A percentile compares a stretch with the other conserved stretches of the same genome.
phyloP scores from a whole-genome alignment of 2,797 vertebrate genomes.

The Dendrocincla tyrannina region DNA sequence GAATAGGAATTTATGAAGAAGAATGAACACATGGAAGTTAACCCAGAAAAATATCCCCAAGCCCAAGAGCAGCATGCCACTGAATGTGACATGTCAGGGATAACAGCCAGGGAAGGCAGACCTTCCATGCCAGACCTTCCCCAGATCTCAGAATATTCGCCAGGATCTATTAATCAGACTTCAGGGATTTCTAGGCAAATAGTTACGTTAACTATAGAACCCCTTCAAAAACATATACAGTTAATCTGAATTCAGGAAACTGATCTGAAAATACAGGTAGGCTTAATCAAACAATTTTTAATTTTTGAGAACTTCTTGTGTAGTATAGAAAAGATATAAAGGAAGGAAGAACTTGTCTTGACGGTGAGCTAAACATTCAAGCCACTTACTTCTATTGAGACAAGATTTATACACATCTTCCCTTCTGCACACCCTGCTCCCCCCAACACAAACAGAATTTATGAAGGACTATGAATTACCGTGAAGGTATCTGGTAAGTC shows the following conservation, averaged over 20 bases:
- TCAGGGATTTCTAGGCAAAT: background rate
- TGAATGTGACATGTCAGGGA: background rate
- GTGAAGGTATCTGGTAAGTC: conserved; percentile 90
- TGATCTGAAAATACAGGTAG: background rate
- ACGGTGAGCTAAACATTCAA: background rate
- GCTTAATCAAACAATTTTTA: background rate
- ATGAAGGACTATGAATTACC: conserved; percentile 75
- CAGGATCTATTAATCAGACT: background rate
- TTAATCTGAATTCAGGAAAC: background rate
- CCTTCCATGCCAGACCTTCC: background rate
- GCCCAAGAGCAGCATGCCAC: background rate
- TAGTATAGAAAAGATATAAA: background rate
- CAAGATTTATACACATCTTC: background rate
- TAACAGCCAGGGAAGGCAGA: background rate
- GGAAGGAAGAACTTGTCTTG: background rate
- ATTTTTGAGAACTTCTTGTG: background rate
- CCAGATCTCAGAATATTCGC: too few species aligned
- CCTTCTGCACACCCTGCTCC: background rate
- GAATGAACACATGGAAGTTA: background rate
- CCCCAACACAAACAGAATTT: fast-evolving
- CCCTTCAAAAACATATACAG: background rate
- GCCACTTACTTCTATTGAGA: background rate
- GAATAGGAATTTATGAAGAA: background rate
- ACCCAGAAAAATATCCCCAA: background rate
- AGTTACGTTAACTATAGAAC: background rate